phyloP scores from a whole-genome alignment of 2,888 invertebrate species.

The Ceriagrion tenellum region DNA sequence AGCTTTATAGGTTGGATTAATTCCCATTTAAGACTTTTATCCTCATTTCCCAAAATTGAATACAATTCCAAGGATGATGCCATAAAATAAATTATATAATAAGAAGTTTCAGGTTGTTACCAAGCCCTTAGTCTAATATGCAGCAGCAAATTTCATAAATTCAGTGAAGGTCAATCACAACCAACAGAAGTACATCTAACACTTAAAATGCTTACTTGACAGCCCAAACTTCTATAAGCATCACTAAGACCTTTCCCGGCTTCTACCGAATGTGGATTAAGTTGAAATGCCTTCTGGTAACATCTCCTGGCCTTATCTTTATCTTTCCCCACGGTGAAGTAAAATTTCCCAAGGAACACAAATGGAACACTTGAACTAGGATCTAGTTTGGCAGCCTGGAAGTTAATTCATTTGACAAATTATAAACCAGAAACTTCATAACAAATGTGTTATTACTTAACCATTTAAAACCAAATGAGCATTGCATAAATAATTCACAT shows the following conservation, averaged over 20 bases:
- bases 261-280: constrained; percentile 84
- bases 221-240: constrained; percentile 84
- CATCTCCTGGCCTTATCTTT: constrained; percentile 89
- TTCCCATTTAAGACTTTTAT: no score
- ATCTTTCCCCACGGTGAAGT: constrained; percentile 83
- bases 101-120: no score
- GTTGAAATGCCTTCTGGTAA: constrained; percentile 89
- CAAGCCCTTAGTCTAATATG: no score
- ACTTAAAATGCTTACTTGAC: constrained; percentile 79
- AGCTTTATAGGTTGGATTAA: no score
- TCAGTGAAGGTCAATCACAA: not conserved
- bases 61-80: no score
- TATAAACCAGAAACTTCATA: no score
- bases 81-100: no score
- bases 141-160: no score
- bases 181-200: not conserved
- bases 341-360: constrained; percentile 87
- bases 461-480: no score
- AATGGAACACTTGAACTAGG: constrained; percentile 88
- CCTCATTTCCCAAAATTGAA: no score
- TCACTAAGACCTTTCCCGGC: constrained; percentile 88
- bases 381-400: constrained; percentile 81
- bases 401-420: not conserved
- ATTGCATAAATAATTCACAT: no score
- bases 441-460: no score